Conservation (phyloP, 2,113 vertebrate genomes). For the Rhea americana region DNA sequence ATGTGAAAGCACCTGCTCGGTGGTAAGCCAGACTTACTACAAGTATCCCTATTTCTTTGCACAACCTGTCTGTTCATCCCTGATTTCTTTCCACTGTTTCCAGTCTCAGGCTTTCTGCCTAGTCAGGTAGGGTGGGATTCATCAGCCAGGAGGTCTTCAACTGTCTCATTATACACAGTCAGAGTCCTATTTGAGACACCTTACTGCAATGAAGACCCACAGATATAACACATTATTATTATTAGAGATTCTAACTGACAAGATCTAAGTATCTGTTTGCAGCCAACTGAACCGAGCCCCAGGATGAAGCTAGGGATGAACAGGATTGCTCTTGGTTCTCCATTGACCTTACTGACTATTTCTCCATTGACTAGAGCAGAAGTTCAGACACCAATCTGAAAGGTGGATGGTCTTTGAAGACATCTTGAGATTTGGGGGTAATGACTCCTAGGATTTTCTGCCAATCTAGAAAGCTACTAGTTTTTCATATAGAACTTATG, state of each 20-base stretch:
- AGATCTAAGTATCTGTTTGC: neutral
- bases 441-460: neutral
- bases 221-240: neutral
- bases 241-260: neutral
- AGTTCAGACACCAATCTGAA: neutral
- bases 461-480: neutral
- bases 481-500: neutral
- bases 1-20: neutral
- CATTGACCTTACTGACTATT: neutral
- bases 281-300: neutral
- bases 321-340: neutral
- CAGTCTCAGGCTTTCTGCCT: neutral
- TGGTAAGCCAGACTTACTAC: neutral
- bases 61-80: neutral
- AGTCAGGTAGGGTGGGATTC: neutral
- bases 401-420: neutral
- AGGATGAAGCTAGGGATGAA: neutral
- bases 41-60: neutral
- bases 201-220: neutral
- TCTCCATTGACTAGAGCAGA: neutral
- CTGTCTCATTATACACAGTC: neutral
- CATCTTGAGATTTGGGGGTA: neutral
- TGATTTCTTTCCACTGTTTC: neutral
- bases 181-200: neutral
- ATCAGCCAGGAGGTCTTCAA: neutral